A percentile compares a stretch with the other conserved stretches of the same genome.
phyloP scores from a whole-genome alignment of 2,888 invertebrate genomes.

The Dasysyrphus tricinctus region DNA sequence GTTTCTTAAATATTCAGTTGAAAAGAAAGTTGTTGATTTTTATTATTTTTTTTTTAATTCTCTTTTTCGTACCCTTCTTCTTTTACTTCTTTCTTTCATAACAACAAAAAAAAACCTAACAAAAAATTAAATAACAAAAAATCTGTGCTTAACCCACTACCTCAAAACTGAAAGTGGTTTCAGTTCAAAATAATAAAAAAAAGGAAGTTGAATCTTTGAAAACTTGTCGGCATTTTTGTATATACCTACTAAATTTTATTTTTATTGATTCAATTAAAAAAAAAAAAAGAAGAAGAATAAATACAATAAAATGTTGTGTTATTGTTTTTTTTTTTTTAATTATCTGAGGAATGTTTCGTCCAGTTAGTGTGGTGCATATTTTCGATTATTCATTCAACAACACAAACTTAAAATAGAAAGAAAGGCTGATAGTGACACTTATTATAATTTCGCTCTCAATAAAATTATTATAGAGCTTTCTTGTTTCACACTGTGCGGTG shows the following conservation, averaged over 20 bases:
- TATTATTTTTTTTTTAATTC: slow-evolving; percentile 38
- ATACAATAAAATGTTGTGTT: background rate
- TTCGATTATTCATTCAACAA: background rate
- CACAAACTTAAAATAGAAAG: background rate
- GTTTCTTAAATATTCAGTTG: slow-evolving; percentile 24
- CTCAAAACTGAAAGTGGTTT: slow-evolving; percentile 70
- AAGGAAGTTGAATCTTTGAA: slow-evolving; percentile 27
- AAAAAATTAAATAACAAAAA: slow-evolving; percentile 1
- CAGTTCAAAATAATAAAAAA: slow-evolving; percentile 25
- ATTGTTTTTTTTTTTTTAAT: background rate
- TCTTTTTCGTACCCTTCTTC: slow-evolving; percentile 5
- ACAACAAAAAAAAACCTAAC: slow-evolving; percentile 38
- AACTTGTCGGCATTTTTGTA: slow-evolving; percentile 22
- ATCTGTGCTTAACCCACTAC: slow-evolving; percentile 46
- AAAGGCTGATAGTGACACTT: slow-evolving; percentile 3
- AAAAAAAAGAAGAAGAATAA: background rate
- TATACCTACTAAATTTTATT: background rate
- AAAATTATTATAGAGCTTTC: slow-evolving; percentile 9
- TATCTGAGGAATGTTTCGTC: slow-evolving; percentile 29
- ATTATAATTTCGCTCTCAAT: background rate
- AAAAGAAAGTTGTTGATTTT: slow-evolving; percentile 75
- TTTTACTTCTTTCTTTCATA: slow-evolving; percentile 32
- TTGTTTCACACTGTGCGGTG: slow-evolving; percentile 8
- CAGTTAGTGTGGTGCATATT: background rate
- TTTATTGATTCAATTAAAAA: slow-evolving; percentile 4